Evolutionary conservation across 2,888 invertebrate species (phyloP).

Genomic region (Drosophila birchii): DNA sequence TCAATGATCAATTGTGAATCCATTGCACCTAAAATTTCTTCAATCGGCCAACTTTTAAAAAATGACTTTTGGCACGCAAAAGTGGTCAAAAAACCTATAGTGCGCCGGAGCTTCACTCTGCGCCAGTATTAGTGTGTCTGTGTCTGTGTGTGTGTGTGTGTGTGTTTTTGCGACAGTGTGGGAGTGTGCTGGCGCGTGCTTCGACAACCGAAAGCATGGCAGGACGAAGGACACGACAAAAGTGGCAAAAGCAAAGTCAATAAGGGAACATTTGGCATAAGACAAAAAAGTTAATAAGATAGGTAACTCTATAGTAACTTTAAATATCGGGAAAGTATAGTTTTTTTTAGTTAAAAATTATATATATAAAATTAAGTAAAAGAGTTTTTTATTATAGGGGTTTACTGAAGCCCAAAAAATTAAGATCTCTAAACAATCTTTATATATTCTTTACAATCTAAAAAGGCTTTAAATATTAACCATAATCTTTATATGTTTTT

Average conservation of each 20-base stretch:
- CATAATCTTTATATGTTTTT: too few relatives aligned
- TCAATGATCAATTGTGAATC: too few relatives aligned
- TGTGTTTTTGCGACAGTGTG: slow-evolving; percentile 51
- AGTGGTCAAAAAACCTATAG: too few relatives aligned
- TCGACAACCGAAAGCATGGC: slow-evolving; percentile 71
- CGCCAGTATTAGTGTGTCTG: slow-evolving; percentile 25
- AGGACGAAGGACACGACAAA: slow-evolving; percentile 46
- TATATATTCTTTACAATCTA: too few relatives aligned
- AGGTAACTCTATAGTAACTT: too few relatives aligned
- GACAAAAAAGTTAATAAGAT: too few relatives aligned
- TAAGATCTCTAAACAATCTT: not conserved
- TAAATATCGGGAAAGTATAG: not conserved
- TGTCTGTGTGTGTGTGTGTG: slow-evolving; percentile 41
- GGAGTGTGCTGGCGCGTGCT: slow-evolving; percentile 75
- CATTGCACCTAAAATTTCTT: too few relatives aligned
- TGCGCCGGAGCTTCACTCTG: slow-evolving; percentile 37
- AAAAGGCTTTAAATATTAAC: not conserved
- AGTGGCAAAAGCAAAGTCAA: not conserved
- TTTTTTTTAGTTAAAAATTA: not conserved
- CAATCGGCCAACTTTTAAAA: too few relatives aligned
- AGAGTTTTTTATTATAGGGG: not conserved
- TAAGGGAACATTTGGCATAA: too few relatives aligned
- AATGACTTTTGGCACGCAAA: too few relatives aligned
- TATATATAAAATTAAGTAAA: not conserved
- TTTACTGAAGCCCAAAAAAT: not conserved